Base-by-base conservation (phyloP, 2,113 vertebrate genomes). In the Gadus macrocephalus region DNA sequence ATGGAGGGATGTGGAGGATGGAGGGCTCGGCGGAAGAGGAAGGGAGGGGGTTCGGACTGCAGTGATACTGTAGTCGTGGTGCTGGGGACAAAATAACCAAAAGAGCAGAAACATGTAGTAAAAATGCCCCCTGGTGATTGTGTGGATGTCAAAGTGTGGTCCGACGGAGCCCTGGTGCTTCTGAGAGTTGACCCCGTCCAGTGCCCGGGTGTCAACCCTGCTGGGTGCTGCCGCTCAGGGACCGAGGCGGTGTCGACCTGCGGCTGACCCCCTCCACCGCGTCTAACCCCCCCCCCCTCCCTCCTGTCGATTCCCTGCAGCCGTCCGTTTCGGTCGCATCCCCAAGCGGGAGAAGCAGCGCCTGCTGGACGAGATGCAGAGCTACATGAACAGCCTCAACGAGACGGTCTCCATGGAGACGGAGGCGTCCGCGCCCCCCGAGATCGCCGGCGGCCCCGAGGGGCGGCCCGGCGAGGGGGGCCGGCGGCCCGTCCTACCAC, bases 321-420 rank as follows among this genome's bases (percentile, higher is more conserved):
- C 92, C 80, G 92, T 93, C 71, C 91, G 92, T 71, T 93, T 93
- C 63, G 92, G 92, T 1, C 92, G 92, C 53, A 93, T 93, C 71
- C 92, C 92, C 20, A 93, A 93, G 66, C 81, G 92, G 3, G 92
- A 93, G 85, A 93, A 93, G 78, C 92, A 93, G 83, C 87, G 92
- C 19, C 87, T 93, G 0, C 35, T 93, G 83, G 92, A 93, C 19
- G 92, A 93, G 76, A 92, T 93, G 89, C 91, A 91, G 86, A 93
- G 90, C 82, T 91, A 92, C 81, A 91, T 93, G 89, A 92, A 91
- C 89, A 91, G 89, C 68, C 89, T 91, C 61, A 90, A 87, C 1
- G 89, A 91, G 72, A 84, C 90, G 0, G 83, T 89, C 5, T 81
- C 87, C 74, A 85, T 89, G 81, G 90, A 91, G n/a, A 83, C 89